Percentiles rank a stretch among this genome's conserved stretches.
Evolutionary conservation across 2,113 vertebrate species (phyloP).

Genomic region (Steatornis caripensis): DNA sequence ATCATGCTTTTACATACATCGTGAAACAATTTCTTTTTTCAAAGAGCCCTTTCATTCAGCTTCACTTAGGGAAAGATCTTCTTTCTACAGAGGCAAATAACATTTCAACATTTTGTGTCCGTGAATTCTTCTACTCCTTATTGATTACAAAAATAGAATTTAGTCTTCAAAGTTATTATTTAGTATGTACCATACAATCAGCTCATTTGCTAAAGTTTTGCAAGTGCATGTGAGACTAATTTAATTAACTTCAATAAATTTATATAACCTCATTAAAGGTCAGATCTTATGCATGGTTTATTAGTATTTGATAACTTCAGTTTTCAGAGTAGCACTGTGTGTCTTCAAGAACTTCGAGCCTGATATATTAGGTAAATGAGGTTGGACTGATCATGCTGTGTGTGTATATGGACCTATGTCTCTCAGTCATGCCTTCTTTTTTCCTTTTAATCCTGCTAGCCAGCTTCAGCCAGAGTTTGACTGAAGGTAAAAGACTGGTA

Average conservation of each 20-base stretch:
- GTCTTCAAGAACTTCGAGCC: neutral
- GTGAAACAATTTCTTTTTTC: neutral
- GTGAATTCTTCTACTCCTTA: neutral
- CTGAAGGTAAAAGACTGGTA: neutral
- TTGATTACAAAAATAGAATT: neutral
- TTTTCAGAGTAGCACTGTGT: neutral
- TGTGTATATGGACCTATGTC: neutral
- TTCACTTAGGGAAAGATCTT: neutral
- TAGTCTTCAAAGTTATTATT: neutral
- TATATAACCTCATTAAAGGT: neutral
- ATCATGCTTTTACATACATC: neutral
- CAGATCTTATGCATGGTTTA: neutral
- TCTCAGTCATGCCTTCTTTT: neutral
- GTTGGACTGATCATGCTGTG: neutral
- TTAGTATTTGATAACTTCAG: neutral
- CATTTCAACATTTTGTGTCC: neutral
- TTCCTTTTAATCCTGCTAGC: neutral
- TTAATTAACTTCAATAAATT: neutral
- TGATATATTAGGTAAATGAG: neutral
- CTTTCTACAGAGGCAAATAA: neutral
- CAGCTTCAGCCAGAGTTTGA: neutral
- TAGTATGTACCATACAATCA: neutral
- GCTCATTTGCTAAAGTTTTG: neutral
- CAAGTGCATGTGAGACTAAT: neutral
- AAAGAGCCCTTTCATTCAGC: neutral